Base-by-base conservation (phyloP, 2,888 invertebrate species). In the Athripsodes cinereus region DNA sequence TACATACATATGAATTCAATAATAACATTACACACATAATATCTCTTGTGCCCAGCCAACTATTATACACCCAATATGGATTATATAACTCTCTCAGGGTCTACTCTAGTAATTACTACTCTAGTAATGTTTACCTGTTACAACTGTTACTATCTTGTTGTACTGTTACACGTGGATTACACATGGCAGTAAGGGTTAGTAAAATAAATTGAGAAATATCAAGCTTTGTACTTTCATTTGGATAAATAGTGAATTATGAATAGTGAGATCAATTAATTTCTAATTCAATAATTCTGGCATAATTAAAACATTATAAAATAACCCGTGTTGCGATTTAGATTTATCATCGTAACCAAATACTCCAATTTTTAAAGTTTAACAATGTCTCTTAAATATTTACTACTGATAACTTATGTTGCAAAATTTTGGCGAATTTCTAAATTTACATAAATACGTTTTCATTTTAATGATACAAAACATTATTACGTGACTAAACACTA, bases 261-360 rank as follows among this genome's bases (percentile, higher is more conserved):
- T 74, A 71, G 77, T 79, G 79, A 79, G 78, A 79, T 79, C 79
- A 79, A 71, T 71, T 73, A 72, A 72, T 76, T 75, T 76, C 74
- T 74, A 73, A 74, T 72, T 75, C 76, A 76, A 73, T 75, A 72
- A 71, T 26, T 71, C 66, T 72, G 69, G 70, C 74, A 73, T 75
- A 75, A 75, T 74, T 75, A 76, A 78, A 75, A 73, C 75, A 76
- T 73, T 16, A 40, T 73, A 52, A 66, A 65, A 48, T 57, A 35
- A 55, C 56, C 59, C 55, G 51, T 59, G 53, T 54, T 49, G 22
- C 52, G 49, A 55, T 52, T 55, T 52, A 34, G 47, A 20, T 26
- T 26, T 26, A 26, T 3, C 10, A 26, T 26, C 26, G 26, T 26
- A 6, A 26, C 26, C 26, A 26, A 26, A 26, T 26, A 6, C 19